Conservation (phyloP, 2,888 invertebrate genomes). For the Chrysopilus asiliformis region DNA sequence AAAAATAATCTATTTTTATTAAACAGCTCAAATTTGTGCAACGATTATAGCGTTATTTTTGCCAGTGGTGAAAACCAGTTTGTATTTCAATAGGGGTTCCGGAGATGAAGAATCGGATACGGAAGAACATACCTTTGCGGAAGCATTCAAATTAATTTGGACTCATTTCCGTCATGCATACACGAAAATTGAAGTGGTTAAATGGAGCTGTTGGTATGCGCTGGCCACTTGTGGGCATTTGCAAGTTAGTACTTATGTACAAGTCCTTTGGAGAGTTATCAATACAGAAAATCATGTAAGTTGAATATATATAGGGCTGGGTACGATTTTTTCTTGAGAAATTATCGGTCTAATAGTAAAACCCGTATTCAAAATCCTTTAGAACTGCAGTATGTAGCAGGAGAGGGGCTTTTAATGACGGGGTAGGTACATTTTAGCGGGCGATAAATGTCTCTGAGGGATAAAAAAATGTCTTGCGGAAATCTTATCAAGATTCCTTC, state of each 20-base stretch:
- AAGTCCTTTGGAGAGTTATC: slow-evolving; percentile 49
- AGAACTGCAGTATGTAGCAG: too few relatives aligned
- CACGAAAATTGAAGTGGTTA: slow-evolving; percentile 44
- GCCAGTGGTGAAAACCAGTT: slow-evolving; percentile 46
- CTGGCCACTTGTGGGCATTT: slow-evolving; percentile 56
- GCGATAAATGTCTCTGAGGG: too few relatives aligned
- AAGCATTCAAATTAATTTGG: slow-evolving; percentile 37
- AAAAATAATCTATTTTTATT: too few relatives aligned
- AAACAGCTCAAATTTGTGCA: slow-evolving; percentile 44
- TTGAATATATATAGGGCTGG: too few relatives aligned
- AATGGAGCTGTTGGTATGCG: slow-evolving; percentile 71
- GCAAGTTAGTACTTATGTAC: slow-evolving; percentile 57
- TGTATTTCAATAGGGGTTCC: slow-evolving; percentile 45
- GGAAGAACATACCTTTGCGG: neutral
- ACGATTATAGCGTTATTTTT: slow-evolving; percentile 49
- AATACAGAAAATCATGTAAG: neutral
- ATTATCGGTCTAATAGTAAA: too few relatives aligned
- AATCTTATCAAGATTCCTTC: too few relatives aligned
- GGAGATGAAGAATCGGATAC: slow-evolving; percentile 9
- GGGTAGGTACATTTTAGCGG: too few relatives aligned
- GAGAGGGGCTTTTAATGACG: too few relatives aligned
- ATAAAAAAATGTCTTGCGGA: too few relatives aligned
- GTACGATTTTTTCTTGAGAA: too few relatives aligned
- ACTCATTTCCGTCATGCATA: slow-evolving; percentile 46
- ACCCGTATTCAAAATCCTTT: too few relatives aligned